phyloP scores from a whole-genome alignment of 2,797 vertebrate genomes.

The Brachyalestes nurse region DNA sequence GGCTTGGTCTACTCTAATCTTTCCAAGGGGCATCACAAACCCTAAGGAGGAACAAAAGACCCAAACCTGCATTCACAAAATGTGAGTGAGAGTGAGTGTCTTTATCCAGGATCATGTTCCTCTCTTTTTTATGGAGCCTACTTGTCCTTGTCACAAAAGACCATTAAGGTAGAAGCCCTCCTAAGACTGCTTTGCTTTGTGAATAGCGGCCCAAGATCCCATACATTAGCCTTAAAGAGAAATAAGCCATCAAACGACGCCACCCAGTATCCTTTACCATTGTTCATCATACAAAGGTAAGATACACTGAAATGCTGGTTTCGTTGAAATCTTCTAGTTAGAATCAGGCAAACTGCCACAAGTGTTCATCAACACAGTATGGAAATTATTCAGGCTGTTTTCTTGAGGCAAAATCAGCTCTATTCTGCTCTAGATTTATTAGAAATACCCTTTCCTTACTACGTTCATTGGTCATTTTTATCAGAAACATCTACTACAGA shows the following conservation, averaged over 20 bases:
- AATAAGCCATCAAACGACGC: neutral
- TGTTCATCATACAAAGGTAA: neutral
- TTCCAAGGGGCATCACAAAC: no score
- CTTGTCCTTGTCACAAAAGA: neutral
- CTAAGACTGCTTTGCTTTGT: neutral
- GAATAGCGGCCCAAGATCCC: neutral
- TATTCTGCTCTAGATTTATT: no score
- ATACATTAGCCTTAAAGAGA: neutral
- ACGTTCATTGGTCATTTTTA: neutral
- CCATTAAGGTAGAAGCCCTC: neutral
- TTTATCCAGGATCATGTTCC: constrained; percentile 6
- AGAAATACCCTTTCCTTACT: neutral
- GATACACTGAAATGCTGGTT: neutral
- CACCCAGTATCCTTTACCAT: neutral
- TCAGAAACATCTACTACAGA: neutral
- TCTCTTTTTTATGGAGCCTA: neutral
- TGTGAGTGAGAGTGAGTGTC: neutral
- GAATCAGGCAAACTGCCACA: no score
- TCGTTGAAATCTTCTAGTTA: no score
- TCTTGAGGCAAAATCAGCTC: neutral
- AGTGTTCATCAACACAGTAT: neutral
- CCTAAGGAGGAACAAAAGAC: neutral
- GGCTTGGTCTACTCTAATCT: neutral
- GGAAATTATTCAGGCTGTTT: neutral
- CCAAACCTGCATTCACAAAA: neutral